Percentiles rank a stretch among this genome's conserved stretches.
phyloP scores from a whole-genome alignment of 2,113 vertebrate species.

The Vimba vimba region DNA sequence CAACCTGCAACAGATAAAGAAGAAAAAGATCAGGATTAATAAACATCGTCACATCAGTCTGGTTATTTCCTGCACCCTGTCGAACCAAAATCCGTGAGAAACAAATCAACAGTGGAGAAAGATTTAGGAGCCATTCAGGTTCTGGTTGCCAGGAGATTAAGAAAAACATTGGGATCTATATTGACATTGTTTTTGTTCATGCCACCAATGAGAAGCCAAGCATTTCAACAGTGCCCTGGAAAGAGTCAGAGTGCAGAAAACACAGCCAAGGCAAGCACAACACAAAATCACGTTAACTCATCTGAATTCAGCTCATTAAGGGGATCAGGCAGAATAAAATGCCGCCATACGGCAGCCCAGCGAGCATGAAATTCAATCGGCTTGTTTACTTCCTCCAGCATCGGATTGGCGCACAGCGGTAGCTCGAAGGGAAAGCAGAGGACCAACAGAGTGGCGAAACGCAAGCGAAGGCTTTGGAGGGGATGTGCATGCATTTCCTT shows the following conservation, averaged over 20 bases:
- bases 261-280: conserved; percentile 8
- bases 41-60: not conserved
- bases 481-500: not conserved
- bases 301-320: conserved; percentile 76
- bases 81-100: not conserved
- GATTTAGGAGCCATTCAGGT: not conserved
- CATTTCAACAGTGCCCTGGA: conserved; percentile 29
- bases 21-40: conserved; percentile 17
- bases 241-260: not conserved
- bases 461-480: conserved; percentile 47
- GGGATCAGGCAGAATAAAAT: conserved; percentile 70
- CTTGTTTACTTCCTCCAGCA: conserved; percentile 75
- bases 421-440: conserved; percentile 37
- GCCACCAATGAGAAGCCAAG: conserved; percentile 6
- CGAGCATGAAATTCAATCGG: conserved; percentile 76
- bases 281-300: conserved; percentile 65
- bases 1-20: conserved; percentile 64
- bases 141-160: conserved; percentile 7
- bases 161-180: not conserved
- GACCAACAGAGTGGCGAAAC: conserved; percentile 53
- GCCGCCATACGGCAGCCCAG: conserved; percentile 70
- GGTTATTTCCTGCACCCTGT: not conserved
- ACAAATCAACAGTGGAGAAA: not conserved
- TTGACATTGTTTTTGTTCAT: not conserved
- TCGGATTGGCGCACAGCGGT: conserved; percentile 64